These are phyloP conservation scores for Perdita meconis DNA, from an alignment of 2,888 invertebrate genomes.

Conservation along the genomic window DNA sequence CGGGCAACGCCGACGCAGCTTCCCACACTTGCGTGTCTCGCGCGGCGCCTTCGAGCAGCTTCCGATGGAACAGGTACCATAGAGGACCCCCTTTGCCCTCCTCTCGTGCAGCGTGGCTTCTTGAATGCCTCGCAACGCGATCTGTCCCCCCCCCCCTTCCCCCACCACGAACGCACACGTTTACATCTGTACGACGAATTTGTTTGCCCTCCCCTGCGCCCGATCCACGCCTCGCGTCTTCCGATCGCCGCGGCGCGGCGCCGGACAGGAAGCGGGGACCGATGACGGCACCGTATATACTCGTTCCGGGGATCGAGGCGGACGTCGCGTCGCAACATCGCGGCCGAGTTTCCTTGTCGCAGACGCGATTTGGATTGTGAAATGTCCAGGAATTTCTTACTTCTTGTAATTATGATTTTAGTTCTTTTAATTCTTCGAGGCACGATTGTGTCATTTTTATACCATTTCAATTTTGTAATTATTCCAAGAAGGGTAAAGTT, in stretches of 20 bases:
- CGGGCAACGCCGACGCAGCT: slow-evolving; percentile 74
- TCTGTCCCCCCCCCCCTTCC: neutral
- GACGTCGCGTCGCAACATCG: slow-evolving; percentile 7
- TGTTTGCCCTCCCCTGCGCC: neutral
- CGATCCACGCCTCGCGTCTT: too few species aligned
- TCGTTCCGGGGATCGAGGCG: neutral
- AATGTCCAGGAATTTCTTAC: too few species aligned
- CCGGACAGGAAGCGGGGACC: slow-evolving; percentile 7
- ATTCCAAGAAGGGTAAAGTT: too few species aligned
- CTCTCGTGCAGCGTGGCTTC: slow-evolving; percentile 15
- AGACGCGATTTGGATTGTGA: slow-evolving; percentile 16
- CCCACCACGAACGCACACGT: neutral
- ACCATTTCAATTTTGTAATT: too few species aligned
- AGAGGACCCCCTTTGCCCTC: neutral
- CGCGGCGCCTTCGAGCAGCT: slow-evolving; percentile 53
- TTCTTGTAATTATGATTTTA: too few species aligned
- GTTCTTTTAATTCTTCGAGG: too few species aligned
- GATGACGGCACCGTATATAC: slow-evolving; percentile 20
- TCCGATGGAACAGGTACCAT: slow-evolving; percentile 57
- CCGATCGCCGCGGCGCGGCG: slow-evolving; percentile 2
- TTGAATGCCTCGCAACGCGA: slow-evolving; percentile 15
- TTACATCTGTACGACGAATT: neutral
- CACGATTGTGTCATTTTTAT: too few species aligned
- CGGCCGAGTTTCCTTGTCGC: slow-evolving; percentile 23
- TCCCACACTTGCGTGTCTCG: slow-evolving; percentile 70